These are phyloP conservation scores for Nesidiocoris tenuis DNA, from an alignment of 2,888 invertebrate genomes.

Conservation along the genomic window DNA sequence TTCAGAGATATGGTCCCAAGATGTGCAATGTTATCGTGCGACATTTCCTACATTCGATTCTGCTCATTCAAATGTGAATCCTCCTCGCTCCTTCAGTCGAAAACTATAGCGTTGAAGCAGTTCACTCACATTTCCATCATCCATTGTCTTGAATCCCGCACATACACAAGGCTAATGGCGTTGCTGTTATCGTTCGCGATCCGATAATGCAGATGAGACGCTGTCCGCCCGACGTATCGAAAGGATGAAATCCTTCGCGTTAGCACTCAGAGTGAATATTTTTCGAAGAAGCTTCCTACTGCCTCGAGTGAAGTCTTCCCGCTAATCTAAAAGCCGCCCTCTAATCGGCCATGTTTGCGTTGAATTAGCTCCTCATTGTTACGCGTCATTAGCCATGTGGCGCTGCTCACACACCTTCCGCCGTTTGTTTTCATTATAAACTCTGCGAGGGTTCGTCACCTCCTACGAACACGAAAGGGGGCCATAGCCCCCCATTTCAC, in stretches of 20 bases:
- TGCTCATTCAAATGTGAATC: too few species aligned
- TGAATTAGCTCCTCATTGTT: constrained; percentile 37
- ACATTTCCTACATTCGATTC: too few species aligned
- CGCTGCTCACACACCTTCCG: constrained; percentile 30
- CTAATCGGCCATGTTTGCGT: constrained; percentile 33
- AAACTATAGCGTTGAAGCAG: too few species aligned
- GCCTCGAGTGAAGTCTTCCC: background rate
- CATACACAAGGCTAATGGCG: background rate
- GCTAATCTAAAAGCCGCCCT: constrained; percentile 33
- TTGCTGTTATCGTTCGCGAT: constrained; percentile 2
- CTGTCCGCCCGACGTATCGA: background rate
- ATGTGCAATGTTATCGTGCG: too few species aligned
- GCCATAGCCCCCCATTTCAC: background rate
- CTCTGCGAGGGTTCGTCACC: constrained; percentile 18
- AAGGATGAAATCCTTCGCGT: constrained; percentile 7
- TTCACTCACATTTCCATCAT: too few species aligned
- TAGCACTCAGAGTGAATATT: constrained; percentile 18
- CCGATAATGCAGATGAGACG: constrained; percentile 34
- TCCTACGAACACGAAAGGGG: constrained; percentile 14
- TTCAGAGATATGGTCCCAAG: too few species aligned
- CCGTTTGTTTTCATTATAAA: constrained; percentile 30
- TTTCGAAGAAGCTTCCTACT: constrained; percentile 12
- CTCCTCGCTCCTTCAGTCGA: too few species aligned
- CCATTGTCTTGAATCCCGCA: background rate
- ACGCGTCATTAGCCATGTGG: constrained; percentile 36